These are phyloP conservation scores for Carettochelys insculpta DNA, from an alignment of 2,113 vertebrate genomes.

Conservation along the genomic window DNA sequence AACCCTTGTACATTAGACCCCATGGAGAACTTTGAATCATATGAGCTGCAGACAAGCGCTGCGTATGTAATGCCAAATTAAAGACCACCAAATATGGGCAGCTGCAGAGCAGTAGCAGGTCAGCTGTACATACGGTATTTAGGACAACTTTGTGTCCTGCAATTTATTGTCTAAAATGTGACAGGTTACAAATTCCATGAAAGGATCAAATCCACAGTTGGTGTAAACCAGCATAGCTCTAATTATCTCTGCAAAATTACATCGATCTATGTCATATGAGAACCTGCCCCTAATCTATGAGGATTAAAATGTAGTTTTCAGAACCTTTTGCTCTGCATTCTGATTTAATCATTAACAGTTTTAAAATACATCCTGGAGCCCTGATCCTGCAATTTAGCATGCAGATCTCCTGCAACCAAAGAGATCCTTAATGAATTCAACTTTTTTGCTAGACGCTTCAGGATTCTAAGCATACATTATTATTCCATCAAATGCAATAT, in stretches of 20 bases:
- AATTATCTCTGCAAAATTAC: accelerated
- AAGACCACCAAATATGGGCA: conserved; percentile 61
- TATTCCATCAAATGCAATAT: accelerated
- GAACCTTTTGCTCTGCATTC: background rate
- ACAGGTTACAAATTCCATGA: background rate
- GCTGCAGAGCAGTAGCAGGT: background rate
- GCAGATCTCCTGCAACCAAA: background rate
- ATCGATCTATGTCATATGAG: background rate
- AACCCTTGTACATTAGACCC: conserved; percentile 71
- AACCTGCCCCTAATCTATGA: background rate
- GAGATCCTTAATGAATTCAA: background rate
- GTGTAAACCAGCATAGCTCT: background rate
- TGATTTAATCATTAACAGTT: background rate
- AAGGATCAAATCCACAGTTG: accelerated
- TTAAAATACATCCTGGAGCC: background rate
- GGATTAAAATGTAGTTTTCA: background rate
- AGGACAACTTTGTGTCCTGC: background rate
- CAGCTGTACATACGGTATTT: background rate
- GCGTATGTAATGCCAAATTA: conserved; percentile 58
- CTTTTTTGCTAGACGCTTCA: background rate
- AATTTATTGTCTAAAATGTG: background rate
- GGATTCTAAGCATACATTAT: background rate
- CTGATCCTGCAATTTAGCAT: background rate
- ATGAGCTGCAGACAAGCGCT: conserved; percentile 64
- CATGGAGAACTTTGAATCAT: conserved; percentile 70